Base-by-base conservation (phyloP, 2,888 invertebrate species). In the Platyscelio sp. region DNA sequence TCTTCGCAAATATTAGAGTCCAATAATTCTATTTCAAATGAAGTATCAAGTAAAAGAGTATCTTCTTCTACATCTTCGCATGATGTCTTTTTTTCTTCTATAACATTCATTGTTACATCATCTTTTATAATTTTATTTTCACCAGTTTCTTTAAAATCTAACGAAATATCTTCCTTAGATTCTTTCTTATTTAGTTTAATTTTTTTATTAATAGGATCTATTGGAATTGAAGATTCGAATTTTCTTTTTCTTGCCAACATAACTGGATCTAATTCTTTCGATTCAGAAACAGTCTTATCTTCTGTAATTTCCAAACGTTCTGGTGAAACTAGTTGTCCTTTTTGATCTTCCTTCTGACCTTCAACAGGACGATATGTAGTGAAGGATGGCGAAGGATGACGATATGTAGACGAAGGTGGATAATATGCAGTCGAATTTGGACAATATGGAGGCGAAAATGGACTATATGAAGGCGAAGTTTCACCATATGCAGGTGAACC, bases 231-330 rank as follows among this genome's bases (percentile, higher is more conserved):
- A 5, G 93, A 92, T 90, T 95, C 95, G 89, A 95, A 95, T 88
- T 95, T 95, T 49, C 92, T 92, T 78, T 94, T 94, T 22, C 95
- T 91, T 0, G 95, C 95, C 86, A 95, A 95, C 60, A 95, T 89
- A 33, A 95, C 89, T 0, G 95, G 94, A 90, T 95, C 94, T n/a
- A n/a, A n/a, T n/a, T n/a, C n/a, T n/a, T n/a, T n/a, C n/a, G 51
- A 3, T 38, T 71, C 68, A 27, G 67, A 1, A 13, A 15, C 65
- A 13, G 24, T 7, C n/a, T 49, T 65, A 58, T 86, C 88, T 13
- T 90, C 90, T 0, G 61, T 20, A 49, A 9, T 24, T 7, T 27
- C 80, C 3, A 11, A 29, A 0, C 1, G 18, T 51, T 72, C 72
- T 0, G 92, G 91, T 0, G 93, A 91, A n/a, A n/a, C n/a, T n/a